Evolutionary conservation across 2,888 invertebrate genomes (phyloP).

Genomic region (Phengaris arion): DNA sequence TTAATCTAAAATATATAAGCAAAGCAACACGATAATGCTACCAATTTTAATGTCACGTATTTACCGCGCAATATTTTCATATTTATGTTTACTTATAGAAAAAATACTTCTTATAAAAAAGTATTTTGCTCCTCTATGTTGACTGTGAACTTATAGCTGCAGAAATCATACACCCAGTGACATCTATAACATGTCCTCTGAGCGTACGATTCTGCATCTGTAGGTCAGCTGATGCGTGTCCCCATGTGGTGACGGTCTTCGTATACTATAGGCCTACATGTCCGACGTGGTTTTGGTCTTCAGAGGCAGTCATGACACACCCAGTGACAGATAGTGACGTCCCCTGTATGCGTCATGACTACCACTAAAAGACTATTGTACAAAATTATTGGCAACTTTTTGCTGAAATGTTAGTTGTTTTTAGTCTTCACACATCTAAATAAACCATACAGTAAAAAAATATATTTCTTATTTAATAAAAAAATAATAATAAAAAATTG

Average conservation of each 20-base stretch:
- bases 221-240: background rate
- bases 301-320: slow-evolving; percentile 32
- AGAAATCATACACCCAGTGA: slow-evolving; percentile 41
- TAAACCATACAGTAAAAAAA: background rate
- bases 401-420: background rate
- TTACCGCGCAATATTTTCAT: no score
- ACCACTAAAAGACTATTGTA: slow-evolving; percentile 26
- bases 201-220: slow-evolving; percentile 32
- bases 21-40: no score
- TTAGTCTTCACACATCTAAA: no score
- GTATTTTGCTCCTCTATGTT: background rate
- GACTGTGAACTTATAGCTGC: slow-evolving; percentile 16
- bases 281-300: background rate
- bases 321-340: slow-evolving; percentile 34
- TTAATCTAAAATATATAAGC: no score
- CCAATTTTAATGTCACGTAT: no score
- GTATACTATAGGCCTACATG: background rate
- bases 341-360: slow-evolving; percentile 36
- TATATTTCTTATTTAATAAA: no score
- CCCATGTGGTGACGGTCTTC: no score
- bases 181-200: slow-evolving; percentile 37
- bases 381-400: no score
- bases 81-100: no score
- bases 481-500: background rate
- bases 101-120: background rate